These are phyloP conservation scores for Thera obeliscata DNA, from an alignment of 2,888 invertebrate species.

Conservation along the genomic window DNA sequence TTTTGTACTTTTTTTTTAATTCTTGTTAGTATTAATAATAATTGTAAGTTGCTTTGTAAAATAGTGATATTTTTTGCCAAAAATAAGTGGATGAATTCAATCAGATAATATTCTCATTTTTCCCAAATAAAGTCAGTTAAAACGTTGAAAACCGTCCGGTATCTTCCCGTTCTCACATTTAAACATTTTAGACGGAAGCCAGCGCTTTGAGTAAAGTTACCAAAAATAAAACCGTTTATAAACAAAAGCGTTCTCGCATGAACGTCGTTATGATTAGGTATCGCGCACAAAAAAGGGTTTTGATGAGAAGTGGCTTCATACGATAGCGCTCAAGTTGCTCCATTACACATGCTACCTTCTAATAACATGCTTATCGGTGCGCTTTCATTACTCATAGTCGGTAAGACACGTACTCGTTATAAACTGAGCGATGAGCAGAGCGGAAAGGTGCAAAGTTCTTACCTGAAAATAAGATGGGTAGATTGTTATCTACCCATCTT, in stretches of 20 bases:
- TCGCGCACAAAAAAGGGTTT: constrained; percentile 22
- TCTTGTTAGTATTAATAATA: no score
- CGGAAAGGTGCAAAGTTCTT: not conserved
- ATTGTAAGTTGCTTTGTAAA: no score
- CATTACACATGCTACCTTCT: constrained; percentile 27
- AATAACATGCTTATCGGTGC: constrained; percentile 35
- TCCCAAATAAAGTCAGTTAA: no score
- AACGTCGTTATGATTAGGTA: constrained; percentile 21
- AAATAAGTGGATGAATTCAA: no score
- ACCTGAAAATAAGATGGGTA: no score
- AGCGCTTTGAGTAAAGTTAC: not conserved
- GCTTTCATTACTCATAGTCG: constrained; percentile 40
- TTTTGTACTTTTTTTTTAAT: no score
- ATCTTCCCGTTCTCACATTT: no score
- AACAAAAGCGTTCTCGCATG: not conserved
- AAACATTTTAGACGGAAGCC: not conserved
- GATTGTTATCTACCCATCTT: no score
- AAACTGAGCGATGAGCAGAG: constrained; percentile 9
- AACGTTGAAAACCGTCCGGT: no score
- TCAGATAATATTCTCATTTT: no score
- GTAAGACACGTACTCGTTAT: not conserved
- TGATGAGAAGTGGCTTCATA: constrained; percentile 18
- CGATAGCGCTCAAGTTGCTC: constrained; percentile 19
- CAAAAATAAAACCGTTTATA: constrained; percentile 8
- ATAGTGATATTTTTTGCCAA: no score